Base-by-base conservation (phyloP, 2,113 vertebrate genomes). In the Alligator sinensis region DNA sequence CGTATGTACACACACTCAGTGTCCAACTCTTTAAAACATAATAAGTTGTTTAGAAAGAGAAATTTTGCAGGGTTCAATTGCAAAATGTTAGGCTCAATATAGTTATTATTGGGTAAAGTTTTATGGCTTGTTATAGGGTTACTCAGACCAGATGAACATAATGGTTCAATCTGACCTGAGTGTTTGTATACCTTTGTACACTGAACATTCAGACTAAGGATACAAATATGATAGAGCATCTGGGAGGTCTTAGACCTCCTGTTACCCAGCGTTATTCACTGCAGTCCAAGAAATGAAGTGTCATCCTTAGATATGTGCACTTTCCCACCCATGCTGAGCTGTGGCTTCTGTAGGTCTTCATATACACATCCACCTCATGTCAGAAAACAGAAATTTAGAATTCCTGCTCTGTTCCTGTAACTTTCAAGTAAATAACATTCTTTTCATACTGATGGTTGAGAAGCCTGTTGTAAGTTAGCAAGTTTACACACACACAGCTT, bases 191-290 rank as follows among this genome's bases (percentile, higher is more conserved):
- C 74, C 17, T 27, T 76, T 55, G 15, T 62, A 25, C 10, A 9
- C 11, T 62, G 61, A 62, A 24, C 11, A 25, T 22, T 62, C 11
- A 10, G 77, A 27, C 27, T 25, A 11, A 18, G 78, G 57, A 19
- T 47, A 14, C 14, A 2, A 9, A 13, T 9, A 17, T 5, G 5
- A 70, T 57, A 18, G 19, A 57, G 13, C 0, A 2, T 34, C 60
- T 7, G 2, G 66, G 22, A 14, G 10, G 22, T 60, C 72, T 74
- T 38, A 3, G 30, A 28, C 5, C 64, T 76, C 0, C 0, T 5
- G 2, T 25, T 70, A 55, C 76, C 5, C 17, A 80, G 59, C 87
- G 63, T 30, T 54, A 25, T 30, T n/a, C 47, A 63, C 66, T 57
- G 30, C 7, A 15, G 4, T 24, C 74, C 22, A 5, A 24, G 38